Percentiles rank a stretch among this genome's conserved stretches.
These are phyloP conservation scores for Rutilus rutilus DNA, from an alignment of 2,113 vertebrate genomes.

Conservation along the genomic window DNA sequence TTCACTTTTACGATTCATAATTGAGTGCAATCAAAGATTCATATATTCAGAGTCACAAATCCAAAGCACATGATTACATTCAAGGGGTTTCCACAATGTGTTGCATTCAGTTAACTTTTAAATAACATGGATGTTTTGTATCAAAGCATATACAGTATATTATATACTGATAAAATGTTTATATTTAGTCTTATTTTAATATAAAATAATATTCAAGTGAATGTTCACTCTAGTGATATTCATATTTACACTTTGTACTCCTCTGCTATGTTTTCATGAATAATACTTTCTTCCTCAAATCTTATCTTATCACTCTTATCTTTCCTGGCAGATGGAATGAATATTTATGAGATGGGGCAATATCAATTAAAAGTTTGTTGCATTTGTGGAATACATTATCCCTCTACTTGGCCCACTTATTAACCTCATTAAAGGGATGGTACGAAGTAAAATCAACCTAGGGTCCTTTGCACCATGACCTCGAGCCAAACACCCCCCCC, in stretches of 20 bases:
- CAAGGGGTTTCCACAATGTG: neutral
- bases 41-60: neutral
- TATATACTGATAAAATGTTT: neutral
- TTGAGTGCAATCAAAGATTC: neutral
- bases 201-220: neutral
- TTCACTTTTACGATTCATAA: neutral
- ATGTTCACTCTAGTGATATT: neutral
- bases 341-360: neutral
- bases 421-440: too few relatives aligned
- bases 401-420: too few relatives aligned
- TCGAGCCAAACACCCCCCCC: too few relatives aligned
- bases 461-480: too few relatives aligned
- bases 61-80: neutral
- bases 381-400: too few relatives aligned
- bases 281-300: neutral
- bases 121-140: neutral
- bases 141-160: neutral
- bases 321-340: slow-evolving; percentile 51
- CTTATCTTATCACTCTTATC: slow-evolving; percentile 50
- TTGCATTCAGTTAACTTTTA: neutral
- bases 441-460: too few relatives aligned
- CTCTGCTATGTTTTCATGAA: neutral
- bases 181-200: neutral
- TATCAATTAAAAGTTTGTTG: too few relatives aligned
- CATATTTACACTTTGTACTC: neutral